Evolutionary conservation across 2,113 vertebrate genomes (phyloP).

Genomic region (Apodemus speciosus): DNA sequence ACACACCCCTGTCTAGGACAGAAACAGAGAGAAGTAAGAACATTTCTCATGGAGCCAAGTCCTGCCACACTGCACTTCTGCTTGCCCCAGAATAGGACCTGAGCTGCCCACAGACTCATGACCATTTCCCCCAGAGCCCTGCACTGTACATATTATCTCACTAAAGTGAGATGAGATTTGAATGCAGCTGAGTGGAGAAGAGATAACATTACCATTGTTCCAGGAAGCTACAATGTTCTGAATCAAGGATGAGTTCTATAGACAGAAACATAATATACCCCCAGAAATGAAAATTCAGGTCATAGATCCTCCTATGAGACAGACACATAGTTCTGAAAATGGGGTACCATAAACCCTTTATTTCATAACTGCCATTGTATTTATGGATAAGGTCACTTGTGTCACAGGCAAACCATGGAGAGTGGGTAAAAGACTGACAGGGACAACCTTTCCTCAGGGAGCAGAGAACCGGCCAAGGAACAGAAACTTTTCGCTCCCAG

Average conservation of each 20-base stretch:
- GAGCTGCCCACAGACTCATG: rapidly evolving
- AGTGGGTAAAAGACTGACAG: neutral
- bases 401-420: neutral
- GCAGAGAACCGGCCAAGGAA: neutral
- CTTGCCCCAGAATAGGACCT: neutral
- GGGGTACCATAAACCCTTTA: neutral
- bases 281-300: neutral
- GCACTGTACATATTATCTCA: neutral
- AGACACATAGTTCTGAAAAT: neutral
- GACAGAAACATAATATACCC: neutral
- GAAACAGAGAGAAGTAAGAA: too few relatives aligned
- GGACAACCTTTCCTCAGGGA: neutral
- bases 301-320: too few relatives aligned
- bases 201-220: neutral
- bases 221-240: neutral
- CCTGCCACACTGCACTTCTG: rapidly evolving
- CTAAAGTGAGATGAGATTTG: too few relatives aligned
- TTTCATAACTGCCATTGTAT: neutral
- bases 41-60: rapidly evolving
- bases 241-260: neutral
- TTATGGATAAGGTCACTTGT: neutral
- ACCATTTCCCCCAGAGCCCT: neutral
- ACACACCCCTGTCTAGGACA: neutral
- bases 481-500: neutral
- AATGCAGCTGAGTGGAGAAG: neutral